Evolutionary conservation across 1,140 invertebrate genomes (phyloP).

Genomic region (Limonius californicus): DNA sequence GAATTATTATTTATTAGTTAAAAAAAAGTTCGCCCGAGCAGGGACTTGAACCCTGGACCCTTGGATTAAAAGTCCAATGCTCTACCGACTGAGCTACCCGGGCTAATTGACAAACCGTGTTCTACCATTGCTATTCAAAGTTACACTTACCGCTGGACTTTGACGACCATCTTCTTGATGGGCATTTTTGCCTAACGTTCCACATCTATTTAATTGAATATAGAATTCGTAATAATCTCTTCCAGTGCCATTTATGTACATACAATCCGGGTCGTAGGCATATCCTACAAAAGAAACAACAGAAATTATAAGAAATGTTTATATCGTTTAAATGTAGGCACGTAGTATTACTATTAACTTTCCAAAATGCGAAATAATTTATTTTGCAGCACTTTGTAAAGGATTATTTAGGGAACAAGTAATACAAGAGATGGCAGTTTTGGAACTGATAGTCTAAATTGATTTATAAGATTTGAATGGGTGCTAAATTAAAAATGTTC

Average conservation of each 20-base stretch:
- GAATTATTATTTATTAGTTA: too few species aligned
- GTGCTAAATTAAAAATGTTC: too few species aligned
- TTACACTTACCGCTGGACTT: conserved; percentile 69
- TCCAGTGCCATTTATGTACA: conserved; percentile 92
- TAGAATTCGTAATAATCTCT: conserved; percentile 89
- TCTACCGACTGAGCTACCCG: conserved; percentile 76
- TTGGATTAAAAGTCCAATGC: conserved; percentile 76
- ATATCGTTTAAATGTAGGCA: too few species aligned
- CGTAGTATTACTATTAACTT: too few species aligned
- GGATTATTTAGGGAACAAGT: too few species aligned
- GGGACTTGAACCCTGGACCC: conserved; percentile 76
- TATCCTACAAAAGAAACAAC: conserved; percentile 65
- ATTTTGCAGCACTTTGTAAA: too few species aligned
- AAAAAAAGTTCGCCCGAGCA: conserved; percentile 59
- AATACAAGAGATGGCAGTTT: too few species aligned
- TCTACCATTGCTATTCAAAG: background rate
- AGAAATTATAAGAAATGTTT: too few species aligned
- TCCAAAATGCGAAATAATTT: too few species aligned
- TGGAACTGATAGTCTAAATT: too few species aligned
- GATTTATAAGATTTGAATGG: too few species aligned
- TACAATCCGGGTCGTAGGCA: conserved; percentile 89
- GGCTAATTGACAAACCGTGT: conserved; percentile 44
- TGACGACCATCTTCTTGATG: conserved; percentile 79
- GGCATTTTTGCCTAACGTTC: conserved; percentile 83
- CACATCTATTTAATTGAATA: conserved; percentile 88